Base-by-base conservation (phyloP, 2,113 vertebrate genomes). In the Bambusicola thoracicus region DNA sequence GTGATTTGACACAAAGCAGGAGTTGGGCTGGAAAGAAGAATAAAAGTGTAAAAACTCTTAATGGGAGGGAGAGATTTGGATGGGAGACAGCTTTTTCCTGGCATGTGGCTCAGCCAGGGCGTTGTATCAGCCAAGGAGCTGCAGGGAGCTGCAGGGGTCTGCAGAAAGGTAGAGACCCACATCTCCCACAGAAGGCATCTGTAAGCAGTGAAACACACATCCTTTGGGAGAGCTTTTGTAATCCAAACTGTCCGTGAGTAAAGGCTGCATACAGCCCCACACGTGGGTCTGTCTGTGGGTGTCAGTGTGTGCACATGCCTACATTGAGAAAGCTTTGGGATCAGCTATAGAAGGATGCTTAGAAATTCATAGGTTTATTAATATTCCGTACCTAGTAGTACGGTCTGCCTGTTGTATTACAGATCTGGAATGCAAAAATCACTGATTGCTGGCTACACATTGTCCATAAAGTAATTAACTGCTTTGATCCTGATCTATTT, bases 261-360 rank as follows among this genome's bases (percentile, higher is more conserved):
- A 6, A 8, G 24, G 4, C 5, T 41, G 25, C 27, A 24, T 15
- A 75, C 34, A 56, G 13, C 20, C 59, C 43, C 55, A 10, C 8
- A 21, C 2, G 0, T 7, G 19, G 4, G 1, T 22, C 11, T 8
- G 9, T 16, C 30, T 13, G 0, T 3, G 5, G 56, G 59, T 63
- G 65, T 41, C 65, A 56, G 1, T 13, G 16, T 25, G 8, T 10
- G 7, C 8, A 11, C 19, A 29, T 3, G 14, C 7, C 17, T 36
- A 66, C 29, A 5, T 44, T 20, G 44, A 69, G 18, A 17, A 13
- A 7, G 59, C 49, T 51, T 36, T 61, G 34, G 46, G 51, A 74
- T 75, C 59, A 89, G 48, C 43, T 56, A 56, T 0, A 55, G 25
- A 25, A 89, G 20, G 74, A 16, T 44, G 22, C 36, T 66, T 20